A percentile compares a stretch with the other conserved stretches of the same genome.
Evolutionary conservation across 2,888 invertebrate genomes (phyloP).

Genomic region (Prosapia bicincta): DNA sequence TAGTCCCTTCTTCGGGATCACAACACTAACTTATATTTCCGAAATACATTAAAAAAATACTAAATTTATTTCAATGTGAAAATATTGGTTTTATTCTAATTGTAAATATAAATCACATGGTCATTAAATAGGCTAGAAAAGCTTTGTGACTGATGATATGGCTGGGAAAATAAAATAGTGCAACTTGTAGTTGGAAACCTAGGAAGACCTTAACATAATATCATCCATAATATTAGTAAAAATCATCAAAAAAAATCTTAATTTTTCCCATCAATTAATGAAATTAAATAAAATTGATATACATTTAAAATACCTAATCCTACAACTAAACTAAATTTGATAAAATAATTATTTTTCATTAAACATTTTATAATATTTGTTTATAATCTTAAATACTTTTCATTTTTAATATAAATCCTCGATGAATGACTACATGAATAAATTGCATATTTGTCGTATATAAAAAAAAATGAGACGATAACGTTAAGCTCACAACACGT

Average conservation of each 20-base stretch:
- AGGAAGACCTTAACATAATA: conserved; percentile 20
- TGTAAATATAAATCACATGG: conserved; percentile 27
- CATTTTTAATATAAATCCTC: conserved; percentile 24
- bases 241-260: background rate
- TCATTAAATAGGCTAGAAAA: conserved; percentile 27
- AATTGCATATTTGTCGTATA: conserved; percentile 21
- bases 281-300: background rate
- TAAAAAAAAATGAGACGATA: conserved; percentile 18
- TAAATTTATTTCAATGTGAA: conserved; percentile 27
- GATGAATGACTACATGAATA: conserved; percentile 28
- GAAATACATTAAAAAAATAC: conserved; percentile 31
- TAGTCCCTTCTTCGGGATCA: conserved; percentile 15
- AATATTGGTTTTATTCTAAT: conserved; percentile 28
- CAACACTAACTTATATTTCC: conserved; percentile 25
- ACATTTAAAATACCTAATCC: background rate
- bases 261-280: background rate
- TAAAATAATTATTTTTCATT: conserved; percentile 4
- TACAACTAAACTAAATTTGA: conserved; percentile 2
- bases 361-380: conserved; percentile 13
- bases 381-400: conserved; percentile 22
- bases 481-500: conserved; percentile 24
- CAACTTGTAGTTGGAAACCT: conserved; percentile 21
- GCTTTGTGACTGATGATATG: conserved; percentile 29
- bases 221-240: conserved; percentile 4
- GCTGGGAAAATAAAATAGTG: conserved; percentile 2